These are phyloP conservation scores for Pectinophora gossypiella DNA, from an alignment of 1,140 invertebrate genomes.

Conservation along the genomic window DNA sequence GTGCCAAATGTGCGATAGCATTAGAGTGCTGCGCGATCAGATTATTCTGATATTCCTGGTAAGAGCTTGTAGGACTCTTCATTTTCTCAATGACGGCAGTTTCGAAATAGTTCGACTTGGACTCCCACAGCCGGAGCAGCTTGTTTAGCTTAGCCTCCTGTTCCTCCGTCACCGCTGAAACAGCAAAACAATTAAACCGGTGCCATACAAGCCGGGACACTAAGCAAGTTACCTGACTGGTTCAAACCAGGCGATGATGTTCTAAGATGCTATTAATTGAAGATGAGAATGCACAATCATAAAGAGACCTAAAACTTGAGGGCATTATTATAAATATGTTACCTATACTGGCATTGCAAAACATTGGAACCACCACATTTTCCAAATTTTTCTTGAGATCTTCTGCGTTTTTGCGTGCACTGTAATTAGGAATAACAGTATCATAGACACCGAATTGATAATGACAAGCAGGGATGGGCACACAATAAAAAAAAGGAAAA, in stretches of 20 bases:
- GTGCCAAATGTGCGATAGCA: slow-evolving; percentile 85
- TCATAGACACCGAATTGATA: slow-evolving; percentile 67
- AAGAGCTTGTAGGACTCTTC: slow-evolving; percentile 85
- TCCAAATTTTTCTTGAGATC: slow-evolving; percentile 94
- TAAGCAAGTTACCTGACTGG: slow-evolving; percentile 68
- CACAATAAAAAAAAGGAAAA: slow-evolving; percentile 9
- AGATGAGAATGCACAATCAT: slow-evolving; percentile 63
- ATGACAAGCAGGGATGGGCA: slow-evolving; percentile 28
- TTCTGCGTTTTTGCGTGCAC: slow-evolving; percentile 94
- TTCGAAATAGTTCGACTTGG: slow-evolving; percentile 96
- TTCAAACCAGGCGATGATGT: slow-evolving; percentile 56
- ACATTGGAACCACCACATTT: slow-evolving; percentile 96
- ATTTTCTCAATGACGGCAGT: slow-evolving; percentile 89
- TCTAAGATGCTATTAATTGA: slow-evolving; percentile 53
- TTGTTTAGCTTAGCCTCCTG: slow-evolving; percentile 94
- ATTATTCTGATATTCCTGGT: slow-evolving; percentile 89
- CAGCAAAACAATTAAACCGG: slow-evolving; percentile 55
- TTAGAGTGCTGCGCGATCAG: slow-evolving; percentile 86
- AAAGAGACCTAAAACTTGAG: slow-evolving; percentile 65
- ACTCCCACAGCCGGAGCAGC: slow-evolving; percentile 95
- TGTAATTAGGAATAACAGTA: slow-evolving; percentile 78
- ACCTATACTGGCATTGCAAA: slow-evolving; percentile 91
- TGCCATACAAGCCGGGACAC: slow-evolving; percentile 46
- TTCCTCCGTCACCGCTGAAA: slow-evolving; percentile 87
- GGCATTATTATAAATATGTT: slow-evolving; percentile 76